phyloP scores from a whole-genome alignment of 2,888 invertebrate species.

The Thera britannica region DNA sequence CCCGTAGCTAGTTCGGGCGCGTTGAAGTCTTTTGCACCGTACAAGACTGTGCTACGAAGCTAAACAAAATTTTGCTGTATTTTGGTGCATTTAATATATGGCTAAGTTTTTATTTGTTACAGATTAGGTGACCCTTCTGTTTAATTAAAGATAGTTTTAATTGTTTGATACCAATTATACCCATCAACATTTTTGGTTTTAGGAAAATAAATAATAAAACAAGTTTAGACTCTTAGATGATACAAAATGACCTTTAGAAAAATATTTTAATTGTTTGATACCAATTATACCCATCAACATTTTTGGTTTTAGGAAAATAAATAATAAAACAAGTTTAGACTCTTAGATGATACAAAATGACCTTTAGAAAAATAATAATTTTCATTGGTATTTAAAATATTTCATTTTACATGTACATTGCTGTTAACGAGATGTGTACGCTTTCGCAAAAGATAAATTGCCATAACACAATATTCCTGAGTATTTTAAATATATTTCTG shows the following conservation, averaged over 20 bases:
- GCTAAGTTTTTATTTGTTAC: no score
- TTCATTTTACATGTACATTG: neutral
- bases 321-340: neutral
- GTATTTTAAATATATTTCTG: constrained; percentile 3
- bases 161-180: no score
- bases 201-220: neutral
- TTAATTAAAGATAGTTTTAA: no score
- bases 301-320: neutral
- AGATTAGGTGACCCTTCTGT: no score
- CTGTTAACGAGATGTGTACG: neutral
- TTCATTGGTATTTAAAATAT: neutral
- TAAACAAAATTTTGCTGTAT: no score
- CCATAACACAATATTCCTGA: neutral
- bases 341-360: neutral
- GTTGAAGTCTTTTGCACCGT: neutral
- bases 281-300: neutral
- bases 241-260: neutral
- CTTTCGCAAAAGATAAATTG: neutral
- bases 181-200: neutral
- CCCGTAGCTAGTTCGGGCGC: neutral
- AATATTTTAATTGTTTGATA: no score
- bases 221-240: neutral
- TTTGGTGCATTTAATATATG: no score
- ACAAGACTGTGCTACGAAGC: no score
- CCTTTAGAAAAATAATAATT: neutral